These are phyloP conservation scores for Noctua comes DNA, from an alignment of 2,888 invertebrate genomes.

Conservation along the genomic window DNA sequence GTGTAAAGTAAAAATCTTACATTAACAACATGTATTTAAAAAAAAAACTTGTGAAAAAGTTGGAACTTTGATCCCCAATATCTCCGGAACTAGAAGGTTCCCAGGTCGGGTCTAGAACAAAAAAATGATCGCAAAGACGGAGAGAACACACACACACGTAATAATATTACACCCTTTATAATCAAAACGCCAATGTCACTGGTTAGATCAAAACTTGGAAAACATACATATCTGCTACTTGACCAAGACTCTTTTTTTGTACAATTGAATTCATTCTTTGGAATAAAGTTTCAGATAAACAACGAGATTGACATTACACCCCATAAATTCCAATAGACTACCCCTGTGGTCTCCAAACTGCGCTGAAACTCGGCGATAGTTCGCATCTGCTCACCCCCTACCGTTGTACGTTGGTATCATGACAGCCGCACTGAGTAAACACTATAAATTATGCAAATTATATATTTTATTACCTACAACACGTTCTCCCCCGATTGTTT, in stretches of 20 bases:
- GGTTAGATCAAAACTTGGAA: neutral
- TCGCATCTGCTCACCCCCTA: conserved; percentile 54
- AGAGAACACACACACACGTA: too few relatives aligned
- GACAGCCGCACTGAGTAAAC: conserved; percentile 57
- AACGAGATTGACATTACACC: neutral
- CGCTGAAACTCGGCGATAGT: conserved; percentile 45
- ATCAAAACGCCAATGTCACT: neutral
- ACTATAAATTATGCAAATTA: conserved; percentile 69
- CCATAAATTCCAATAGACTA: conserved; percentile 36
- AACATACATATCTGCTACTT: neutral
- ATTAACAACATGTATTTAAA: too few relatives aligned
- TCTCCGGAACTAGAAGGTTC: too few relatives aligned
- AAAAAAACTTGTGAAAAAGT: too few relatives aligned
- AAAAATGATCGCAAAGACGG: too few relatives aligned
- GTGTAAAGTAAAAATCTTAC: too few relatives aligned
- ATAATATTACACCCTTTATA: too few relatives aligned
- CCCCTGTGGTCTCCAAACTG: conserved; percentile 32
- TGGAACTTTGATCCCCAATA: too few relatives aligned
- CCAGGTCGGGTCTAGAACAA: too few relatives aligned
- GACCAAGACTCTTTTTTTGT: neutral
- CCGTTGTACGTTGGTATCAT: conserved; percentile 40
- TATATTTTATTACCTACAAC: conserved; percentile 63
- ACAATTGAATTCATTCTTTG: neutral
- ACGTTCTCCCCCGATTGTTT: conserved; percentile 53
- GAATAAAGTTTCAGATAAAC: conserved; percentile 18